Percentiles rank a stretch among this genome's conserved stretches.
Evolutionary conservation across 2,113 vertebrate species (phyloP).

Genomic region (Leptobrachium ailaonicum): DNA sequence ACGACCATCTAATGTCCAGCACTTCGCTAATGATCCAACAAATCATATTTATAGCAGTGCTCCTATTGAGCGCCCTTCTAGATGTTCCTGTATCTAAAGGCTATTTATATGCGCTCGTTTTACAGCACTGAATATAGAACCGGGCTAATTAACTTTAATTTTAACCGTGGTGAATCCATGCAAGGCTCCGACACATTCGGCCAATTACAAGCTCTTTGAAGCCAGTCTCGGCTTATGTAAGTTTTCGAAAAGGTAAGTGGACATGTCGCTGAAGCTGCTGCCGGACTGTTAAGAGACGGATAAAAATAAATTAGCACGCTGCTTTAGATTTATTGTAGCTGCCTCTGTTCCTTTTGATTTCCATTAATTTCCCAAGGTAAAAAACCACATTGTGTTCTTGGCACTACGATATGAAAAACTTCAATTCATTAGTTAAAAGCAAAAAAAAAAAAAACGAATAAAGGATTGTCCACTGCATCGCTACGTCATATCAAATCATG

Average conservation of each 20-base stretch:
- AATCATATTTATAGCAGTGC: constrained; percentile 72
- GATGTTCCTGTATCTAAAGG: constrained; percentile 63
- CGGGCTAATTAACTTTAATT: constrained; percentile 76
- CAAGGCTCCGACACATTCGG: constrained; percentile 67
- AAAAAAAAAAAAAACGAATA: constrained; percentile 60
- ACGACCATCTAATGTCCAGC: constrained; percentile 73
- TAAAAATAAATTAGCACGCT: constrained; percentile 66
- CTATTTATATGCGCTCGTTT: constrained; percentile 65
- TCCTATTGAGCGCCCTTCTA: constrained; percentile 59
- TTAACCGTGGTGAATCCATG: constrained; percentile 65
- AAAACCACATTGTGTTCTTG: constrained; percentile 59
- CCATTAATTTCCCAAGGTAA: constrained; percentile 64
- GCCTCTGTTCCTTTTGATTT: constrained; percentile 65
- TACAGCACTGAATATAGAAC: constrained; percentile 59
- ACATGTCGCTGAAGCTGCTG: constrained; percentile 67
- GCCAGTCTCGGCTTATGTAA: constrained; percentile 62
- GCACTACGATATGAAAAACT: constrained; percentile 60
- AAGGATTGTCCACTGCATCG: constrained; percentile 61
- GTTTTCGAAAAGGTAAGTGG: constrained; percentile 57
- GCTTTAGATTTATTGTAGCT: constrained; percentile 55
- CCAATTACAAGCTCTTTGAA: constrained; percentile 69
- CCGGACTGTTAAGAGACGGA: constrained; percentile 64
- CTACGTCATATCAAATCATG: constrained; percentile 58
- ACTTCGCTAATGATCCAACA: constrained; percentile 73
- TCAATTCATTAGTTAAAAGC: constrained; percentile 67